These are phyloP conservation scores for Pangasianodon hypophthalmus DNA, from an alignment of 2,113 vertebrate species.

Conservation along the genomic window DNA sequence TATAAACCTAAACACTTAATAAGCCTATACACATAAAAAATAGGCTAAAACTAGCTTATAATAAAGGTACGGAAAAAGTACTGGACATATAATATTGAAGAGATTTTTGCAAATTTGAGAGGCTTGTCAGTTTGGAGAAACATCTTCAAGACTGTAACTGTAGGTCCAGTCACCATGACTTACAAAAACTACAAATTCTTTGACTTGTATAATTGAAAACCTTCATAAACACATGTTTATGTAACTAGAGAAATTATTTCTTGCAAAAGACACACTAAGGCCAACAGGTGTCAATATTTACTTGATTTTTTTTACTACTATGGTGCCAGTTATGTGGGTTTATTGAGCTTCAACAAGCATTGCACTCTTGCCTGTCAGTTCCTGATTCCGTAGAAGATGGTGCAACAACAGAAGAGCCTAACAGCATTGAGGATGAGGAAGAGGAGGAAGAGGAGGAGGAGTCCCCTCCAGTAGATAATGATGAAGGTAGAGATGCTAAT, in stretches of 20 bases:
- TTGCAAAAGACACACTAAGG: background rate
- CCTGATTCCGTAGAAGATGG: slow-evolving; percentile 58
- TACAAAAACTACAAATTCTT: background rate
- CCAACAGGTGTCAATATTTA: slow-evolving; percentile 65
- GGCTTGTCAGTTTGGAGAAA: background rate
- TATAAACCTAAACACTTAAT: background rate
- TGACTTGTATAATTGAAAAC: background rate
- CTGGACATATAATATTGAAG: background rate
- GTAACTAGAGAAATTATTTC: background rate
- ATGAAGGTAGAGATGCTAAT: slow-evolving; percentile 60
- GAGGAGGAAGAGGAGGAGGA: slow-evolving; percentile 67
- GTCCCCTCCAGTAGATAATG: slow-evolving; percentile 53
- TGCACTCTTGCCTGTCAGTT: slow-evolving; percentile 47
- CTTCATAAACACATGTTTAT: background rate
- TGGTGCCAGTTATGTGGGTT: background rate
- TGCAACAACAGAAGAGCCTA: slow-evolving; percentile 47
- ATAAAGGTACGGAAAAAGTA: background rate
- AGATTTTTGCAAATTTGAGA: background rate
- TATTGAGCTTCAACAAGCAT: background rate
- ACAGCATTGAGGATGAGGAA: slow-evolving; percentile 48
- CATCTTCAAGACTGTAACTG: background rate
- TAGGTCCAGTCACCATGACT: background rate
- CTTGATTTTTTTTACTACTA: background rate
- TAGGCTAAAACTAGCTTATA: background rate
- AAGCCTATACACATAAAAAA: background rate